These are phyloP conservation scores for Odontamblyopus lacepedii DNA, from an alignment of 2,797 vertebrate genomes.

Conservation along the genomic window DNA sequence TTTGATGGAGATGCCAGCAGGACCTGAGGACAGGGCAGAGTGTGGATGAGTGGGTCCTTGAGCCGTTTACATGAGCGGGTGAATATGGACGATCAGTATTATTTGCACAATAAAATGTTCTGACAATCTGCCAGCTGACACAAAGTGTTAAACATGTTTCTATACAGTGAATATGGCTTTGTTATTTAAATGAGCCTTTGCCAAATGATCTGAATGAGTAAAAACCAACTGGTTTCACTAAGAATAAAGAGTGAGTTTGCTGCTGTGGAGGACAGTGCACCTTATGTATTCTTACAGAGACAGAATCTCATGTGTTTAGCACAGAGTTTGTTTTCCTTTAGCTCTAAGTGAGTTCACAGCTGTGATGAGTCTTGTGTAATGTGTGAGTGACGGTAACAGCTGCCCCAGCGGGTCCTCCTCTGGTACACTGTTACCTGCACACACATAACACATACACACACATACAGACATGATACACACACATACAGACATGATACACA, in stretches of 20 bases:
- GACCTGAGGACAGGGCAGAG: no score
- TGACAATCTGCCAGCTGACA: slow-evolving; percentile 3
- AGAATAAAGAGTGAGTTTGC: not conserved
- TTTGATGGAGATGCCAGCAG: slow-evolving; percentile 1
- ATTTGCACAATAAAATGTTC: slow-evolving; percentile 7
- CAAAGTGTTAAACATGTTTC: not conserved
- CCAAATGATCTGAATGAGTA: not conserved
- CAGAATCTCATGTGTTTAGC: not conserved
- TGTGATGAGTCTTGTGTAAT: slow-evolving; percentile 22
- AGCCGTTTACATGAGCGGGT: not conserved
- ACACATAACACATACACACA: slow-evolving; percentile 33
- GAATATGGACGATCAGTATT: slow-evolving; percentile 7
- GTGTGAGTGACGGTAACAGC: slow-evolving; percentile 33
- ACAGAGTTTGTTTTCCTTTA: not conserved
- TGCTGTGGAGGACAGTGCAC: not conserved
- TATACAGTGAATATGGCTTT: not conserved
- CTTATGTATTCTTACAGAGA: not conserved
- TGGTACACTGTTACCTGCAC: slow-evolving; percentile 21
- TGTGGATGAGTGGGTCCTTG: not conserved
- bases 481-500: no score
- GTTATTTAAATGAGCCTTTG: not conserved
- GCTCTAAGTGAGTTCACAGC: slow-evolving; percentile 2
- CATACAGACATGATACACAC: not conserved
- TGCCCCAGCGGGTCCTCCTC: slow-evolving; percentile 24
- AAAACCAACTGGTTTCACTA: not conserved